Conservation (phyloP, 2,113 vertebrate species). For the Psilopsiagon aurifrons region DNA sequence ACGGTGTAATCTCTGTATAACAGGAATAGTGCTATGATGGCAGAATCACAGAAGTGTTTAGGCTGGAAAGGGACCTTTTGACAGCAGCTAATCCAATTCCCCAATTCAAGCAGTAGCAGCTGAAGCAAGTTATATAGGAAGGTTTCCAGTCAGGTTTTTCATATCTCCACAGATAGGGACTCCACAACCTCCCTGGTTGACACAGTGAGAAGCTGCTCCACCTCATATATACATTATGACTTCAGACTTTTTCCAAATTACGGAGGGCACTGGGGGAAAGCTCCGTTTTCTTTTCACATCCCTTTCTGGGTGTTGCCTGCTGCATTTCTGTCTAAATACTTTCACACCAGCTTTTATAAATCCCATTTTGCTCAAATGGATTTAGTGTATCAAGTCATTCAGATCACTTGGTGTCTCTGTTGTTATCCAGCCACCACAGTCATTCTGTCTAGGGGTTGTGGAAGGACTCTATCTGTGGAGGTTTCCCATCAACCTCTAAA, state of each 20-base stretch:
- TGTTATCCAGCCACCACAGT: accelerated
- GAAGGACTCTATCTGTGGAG: not conserved
- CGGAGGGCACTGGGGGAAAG: accelerated
- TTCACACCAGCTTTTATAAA: not conserved
- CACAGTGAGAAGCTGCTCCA: not conserved
- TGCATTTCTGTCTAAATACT: not conserved
- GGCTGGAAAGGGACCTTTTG: not conserved
- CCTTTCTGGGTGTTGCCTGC: not conserved
- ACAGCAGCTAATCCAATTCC: not conserved
- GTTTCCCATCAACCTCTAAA: not conserved
- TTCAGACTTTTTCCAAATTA: not conserved
- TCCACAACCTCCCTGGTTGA: not conserved
- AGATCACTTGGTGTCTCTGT: not conserved
- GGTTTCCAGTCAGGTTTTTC: not conserved
- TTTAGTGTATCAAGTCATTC: not conserved
- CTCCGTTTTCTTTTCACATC: not conserved
- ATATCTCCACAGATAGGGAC: not conserved
- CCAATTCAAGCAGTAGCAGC: not conserved
- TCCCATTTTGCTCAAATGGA: not conserved
- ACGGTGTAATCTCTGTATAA: not conserved
- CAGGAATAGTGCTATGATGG: not conserved
- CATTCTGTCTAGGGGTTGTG: not conserved
- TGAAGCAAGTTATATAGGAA: not conserved
- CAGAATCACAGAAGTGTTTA: not conserved
- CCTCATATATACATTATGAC: not conserved